Conservation (phyloP, 2,113 vertebrate species). For the Periophthalmus modestus region DNA sequence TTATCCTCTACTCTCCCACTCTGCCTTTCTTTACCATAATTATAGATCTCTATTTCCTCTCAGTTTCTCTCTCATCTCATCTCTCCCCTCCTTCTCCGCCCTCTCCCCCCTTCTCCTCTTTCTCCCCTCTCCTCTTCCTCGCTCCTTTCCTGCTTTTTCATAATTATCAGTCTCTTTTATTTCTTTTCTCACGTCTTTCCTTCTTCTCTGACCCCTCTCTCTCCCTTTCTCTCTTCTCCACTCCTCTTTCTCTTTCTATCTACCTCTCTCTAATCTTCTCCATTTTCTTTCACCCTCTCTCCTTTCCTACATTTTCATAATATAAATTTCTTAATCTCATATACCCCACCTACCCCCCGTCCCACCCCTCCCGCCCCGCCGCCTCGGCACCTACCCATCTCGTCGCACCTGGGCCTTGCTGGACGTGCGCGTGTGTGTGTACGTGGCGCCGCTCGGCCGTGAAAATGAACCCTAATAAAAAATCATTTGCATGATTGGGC, state of each 20-base stretch:
- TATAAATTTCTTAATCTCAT: no score
- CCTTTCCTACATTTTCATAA: no score
- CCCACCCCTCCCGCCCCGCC: background rate
- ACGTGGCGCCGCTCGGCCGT: background rate
- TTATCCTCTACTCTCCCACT: background rate
- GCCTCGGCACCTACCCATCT: conserved; percentile 38
- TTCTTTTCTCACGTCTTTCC: background rate
- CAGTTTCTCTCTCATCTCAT: no score
- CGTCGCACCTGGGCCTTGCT: conserved; percentile 40
- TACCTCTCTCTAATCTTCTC: no score
- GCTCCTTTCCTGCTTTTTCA: background rate
- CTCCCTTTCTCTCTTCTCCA: no score
- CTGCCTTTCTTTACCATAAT: conserved; percentile 27
- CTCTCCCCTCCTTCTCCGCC: conserved; percentile 2
- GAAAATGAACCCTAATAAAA: conserved; percentile 17
- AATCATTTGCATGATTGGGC: conserved; percentile 45
- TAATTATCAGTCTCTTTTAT: background rate
- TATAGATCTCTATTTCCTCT: conserved; percentile 22
- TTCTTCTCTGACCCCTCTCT: no score
- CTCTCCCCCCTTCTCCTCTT: conserved; percentile 43
- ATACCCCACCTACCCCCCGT: no score
- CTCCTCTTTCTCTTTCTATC: no score
- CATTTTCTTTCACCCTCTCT: no score
- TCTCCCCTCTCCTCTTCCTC: background rate
- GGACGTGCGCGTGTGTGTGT: conserved; percentile 5